Evolutionary conservation across 1,140 invertebrate genomes (phyloP).

Genomic region (Melanaphis sacchari): DNA sequence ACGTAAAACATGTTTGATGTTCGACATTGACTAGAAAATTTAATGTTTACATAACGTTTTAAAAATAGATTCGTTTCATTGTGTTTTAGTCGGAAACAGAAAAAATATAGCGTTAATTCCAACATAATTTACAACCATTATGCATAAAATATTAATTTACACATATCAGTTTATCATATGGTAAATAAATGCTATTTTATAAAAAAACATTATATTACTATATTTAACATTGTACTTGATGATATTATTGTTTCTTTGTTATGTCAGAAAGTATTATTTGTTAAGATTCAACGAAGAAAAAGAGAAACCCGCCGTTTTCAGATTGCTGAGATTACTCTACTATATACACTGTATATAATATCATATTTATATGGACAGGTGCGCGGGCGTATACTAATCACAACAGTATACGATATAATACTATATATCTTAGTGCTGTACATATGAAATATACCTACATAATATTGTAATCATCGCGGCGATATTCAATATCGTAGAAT

Average conservation of each 20-base stretch:
- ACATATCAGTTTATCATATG: neutral
- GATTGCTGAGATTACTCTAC: neutral
- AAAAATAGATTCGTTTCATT: neutral
- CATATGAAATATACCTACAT: neutral
- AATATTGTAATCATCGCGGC: neutral
- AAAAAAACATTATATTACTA: too few relatives aligned
- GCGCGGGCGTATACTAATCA: neutral
- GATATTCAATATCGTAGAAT: neutral
- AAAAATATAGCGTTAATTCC: neutral
- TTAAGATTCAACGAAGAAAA: neutral
- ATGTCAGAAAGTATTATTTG: neutral
- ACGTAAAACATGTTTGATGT: neutral
- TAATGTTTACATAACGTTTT: neutral
- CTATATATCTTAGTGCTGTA: neutral
- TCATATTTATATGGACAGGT: neutral
- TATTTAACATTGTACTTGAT: neutral
- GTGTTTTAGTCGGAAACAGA: neutral
- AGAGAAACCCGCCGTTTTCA: neutral
- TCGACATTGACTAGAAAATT: neutral
- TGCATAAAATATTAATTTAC: neutral
- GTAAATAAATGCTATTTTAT: too few relatives aligned
- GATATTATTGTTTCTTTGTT: neutral
- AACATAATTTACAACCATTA: too few relatives aligned
- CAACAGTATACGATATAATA: neutral
- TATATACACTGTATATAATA: neutral